A percentile compares a stretch with the other conserved stretches of the same genome.
phyloP scores from a whole-genome alignment of 2,888 invertebrate species.

The Meiosimyza platycephala region DNA sequence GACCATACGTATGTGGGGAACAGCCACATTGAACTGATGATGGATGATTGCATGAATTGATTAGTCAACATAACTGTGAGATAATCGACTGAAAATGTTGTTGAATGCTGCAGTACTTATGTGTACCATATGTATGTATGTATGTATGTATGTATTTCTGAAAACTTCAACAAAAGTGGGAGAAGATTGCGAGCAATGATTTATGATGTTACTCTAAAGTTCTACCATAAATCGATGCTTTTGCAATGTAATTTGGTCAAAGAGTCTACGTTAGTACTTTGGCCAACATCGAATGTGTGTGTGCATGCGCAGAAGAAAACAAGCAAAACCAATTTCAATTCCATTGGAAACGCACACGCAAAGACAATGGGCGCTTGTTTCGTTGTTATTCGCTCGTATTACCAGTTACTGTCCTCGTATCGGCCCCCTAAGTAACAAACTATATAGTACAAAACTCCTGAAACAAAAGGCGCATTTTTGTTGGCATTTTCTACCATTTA shows the following conservation, averaged over 20 bases:
- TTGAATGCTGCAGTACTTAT: no score
- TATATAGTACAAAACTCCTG: neutral
- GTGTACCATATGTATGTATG: no score
- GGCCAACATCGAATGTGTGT: no score
- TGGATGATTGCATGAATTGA: neutral
- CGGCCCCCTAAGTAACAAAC: neutral
- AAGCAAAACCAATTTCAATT: neutral
- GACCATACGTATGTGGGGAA: neutral
- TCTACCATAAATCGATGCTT: slow-evolving; percentile 20
- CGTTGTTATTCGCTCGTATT: neutral
- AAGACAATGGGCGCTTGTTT: neutral
- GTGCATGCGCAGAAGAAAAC: neutral
- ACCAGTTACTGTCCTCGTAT: neutral
- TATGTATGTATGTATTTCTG: no score
- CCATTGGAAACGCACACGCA: slow-evolving; percentile 1
- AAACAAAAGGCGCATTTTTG: slow-evolving; percentile 28
- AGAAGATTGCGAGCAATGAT: neutral
- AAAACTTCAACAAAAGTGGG: neutral
- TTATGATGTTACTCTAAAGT: slow-evolving; percentile 6
- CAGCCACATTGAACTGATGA: slow-evolving; percentile 10
- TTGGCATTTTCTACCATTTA: slow-evolving; percentile 20
- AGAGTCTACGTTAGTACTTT: neutral
- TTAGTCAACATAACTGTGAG: neutral
- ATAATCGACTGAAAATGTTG: slow-evolving; percentile 18
- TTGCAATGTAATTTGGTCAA: neutral